Conservation (phyloP, 2,113 vertebrate genomes). For the Stictonetta naevosa region DNA sequence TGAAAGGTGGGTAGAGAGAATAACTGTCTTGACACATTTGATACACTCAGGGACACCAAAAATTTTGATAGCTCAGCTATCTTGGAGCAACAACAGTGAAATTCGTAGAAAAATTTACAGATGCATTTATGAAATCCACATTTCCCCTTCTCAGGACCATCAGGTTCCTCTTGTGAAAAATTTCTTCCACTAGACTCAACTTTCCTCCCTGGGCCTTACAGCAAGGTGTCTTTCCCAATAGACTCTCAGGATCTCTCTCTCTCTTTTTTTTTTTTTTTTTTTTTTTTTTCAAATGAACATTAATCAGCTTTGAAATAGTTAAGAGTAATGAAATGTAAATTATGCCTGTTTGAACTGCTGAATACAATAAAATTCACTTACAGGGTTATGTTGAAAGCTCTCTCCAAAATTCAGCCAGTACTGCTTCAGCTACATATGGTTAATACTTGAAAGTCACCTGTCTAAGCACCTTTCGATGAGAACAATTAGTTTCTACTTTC, state of each 20-base stretch:
- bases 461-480: background rate
- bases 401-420: background rate
- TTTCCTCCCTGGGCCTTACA: background rate
- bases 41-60: background rate
- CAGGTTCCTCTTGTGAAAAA: background rate
- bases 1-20: background rate
- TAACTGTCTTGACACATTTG: background rate
- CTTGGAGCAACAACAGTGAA: background rate
- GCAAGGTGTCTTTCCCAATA: background rate
- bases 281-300: background rate
- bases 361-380: background rate
- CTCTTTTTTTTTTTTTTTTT: conserved; percentile 5
- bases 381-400: background rate
- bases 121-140: background rate
- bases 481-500: background rate
- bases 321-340: background rate
- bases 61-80: background rate
- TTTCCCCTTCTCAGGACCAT: background rate
- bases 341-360: background rate
- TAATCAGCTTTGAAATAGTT: conserved; percentile 18
- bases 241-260: background rate
- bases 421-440: background rate
- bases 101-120: background rate
- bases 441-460: background rate
- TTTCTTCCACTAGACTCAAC: background rate